A percentile compares a stretch with the other conserved stretches of the same genome.
Conservation (phyloP, 2,888 invertebrate genomes). For the Pyrrhia umbra region DNA sequence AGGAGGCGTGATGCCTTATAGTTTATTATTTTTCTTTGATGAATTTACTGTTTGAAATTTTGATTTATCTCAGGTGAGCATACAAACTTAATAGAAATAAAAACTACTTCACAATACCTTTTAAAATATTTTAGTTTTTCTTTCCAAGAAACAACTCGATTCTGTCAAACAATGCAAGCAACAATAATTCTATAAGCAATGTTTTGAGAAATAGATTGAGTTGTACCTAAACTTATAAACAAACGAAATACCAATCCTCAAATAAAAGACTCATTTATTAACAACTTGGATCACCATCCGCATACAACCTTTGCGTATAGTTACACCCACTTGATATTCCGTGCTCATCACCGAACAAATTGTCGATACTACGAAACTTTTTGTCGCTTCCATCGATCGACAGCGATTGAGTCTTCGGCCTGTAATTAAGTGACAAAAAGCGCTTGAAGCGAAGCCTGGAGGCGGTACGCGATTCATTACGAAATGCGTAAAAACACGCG, state of each 20-base stretch:
- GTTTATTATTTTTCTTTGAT: too few relatives aligned
- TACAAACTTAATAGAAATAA: too few relatives aligned
- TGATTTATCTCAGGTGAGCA: too few relatives aligned
- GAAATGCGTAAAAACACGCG: slow-evolving; percentile 56
- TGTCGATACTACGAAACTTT: slow-evolving; percentile 51
- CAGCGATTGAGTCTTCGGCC: slow-evolving; percentile 65
- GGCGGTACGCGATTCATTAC: slow-evolving; percentile 58
- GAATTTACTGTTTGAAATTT: too few relatives aligned
- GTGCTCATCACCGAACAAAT: slow-evolving; percentile 52
- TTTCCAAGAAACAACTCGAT: too few relatives aligned
- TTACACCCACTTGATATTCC: slow-evolving; percentile 47
- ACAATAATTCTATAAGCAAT: too few relatives aligned
- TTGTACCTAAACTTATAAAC: too few relatives aligned
- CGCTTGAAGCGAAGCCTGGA: slow-evolving; percentile 30
- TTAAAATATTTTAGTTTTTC: too few relatives aligned
- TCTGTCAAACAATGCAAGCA: too few relatives aligned
- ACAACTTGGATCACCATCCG: slow-evolving; percentile 31
- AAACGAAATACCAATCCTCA: background rate
- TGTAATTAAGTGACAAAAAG: slow-evolving; percentile 69
- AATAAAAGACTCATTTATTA: slow-evolving; percentile 35
- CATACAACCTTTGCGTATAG: slow-evolving; percentile 29
- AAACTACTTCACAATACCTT: too few relatives aligned
- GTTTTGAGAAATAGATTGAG: too few relatives aligned
- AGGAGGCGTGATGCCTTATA: too few relatives aligned
- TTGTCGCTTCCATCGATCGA: slow-evolving; percentile 45